Conservation (phyloP, 2,113 vertebrate species). For the Callaeas wilsoni region DNA sequence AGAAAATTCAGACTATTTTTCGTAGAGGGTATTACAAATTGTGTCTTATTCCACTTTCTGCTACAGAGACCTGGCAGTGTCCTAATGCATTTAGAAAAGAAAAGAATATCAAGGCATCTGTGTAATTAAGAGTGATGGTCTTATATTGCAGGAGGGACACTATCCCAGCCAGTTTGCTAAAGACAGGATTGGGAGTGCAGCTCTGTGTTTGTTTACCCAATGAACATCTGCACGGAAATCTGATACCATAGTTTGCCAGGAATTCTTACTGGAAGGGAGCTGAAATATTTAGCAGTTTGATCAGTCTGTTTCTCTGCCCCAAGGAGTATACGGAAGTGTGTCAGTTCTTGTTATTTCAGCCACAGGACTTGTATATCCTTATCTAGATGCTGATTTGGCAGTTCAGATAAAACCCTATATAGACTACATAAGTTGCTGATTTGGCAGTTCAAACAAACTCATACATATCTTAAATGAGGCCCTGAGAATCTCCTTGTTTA, state of each 20-base stretch:
- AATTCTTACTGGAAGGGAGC: background rate
- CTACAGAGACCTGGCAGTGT: background rate
- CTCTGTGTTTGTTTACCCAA: background rate
- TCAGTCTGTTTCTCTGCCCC: background rate
- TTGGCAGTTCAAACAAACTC: background rate
- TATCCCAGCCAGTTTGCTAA: background rate
- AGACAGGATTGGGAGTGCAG: background rate
- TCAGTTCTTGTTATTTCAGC: conserved; percentile 5
- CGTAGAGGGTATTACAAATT: background rate
- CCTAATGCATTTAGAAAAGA: background rate
- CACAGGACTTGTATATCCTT: background rate
- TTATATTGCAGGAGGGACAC: background rate
- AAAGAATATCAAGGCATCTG: background rate
- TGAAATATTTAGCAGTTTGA: conserved; percentile 27
- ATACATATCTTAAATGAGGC: background rate
- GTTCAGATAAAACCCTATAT: background rate
- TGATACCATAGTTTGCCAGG: background rate
- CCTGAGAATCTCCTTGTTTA: background rate
- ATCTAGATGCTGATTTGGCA: background rate
- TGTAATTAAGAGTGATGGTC: conserved; percentile 12
- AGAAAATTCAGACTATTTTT: background rate
- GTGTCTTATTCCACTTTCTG: background rate
- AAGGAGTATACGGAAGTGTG: background rate
- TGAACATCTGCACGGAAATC: conserved; percentile 13
- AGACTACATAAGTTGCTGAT: background rate